Evolutionary conservation across 2,113 vertebrate species (phyloP).

Genomic region (Microcebus griseorufus): DNA sequence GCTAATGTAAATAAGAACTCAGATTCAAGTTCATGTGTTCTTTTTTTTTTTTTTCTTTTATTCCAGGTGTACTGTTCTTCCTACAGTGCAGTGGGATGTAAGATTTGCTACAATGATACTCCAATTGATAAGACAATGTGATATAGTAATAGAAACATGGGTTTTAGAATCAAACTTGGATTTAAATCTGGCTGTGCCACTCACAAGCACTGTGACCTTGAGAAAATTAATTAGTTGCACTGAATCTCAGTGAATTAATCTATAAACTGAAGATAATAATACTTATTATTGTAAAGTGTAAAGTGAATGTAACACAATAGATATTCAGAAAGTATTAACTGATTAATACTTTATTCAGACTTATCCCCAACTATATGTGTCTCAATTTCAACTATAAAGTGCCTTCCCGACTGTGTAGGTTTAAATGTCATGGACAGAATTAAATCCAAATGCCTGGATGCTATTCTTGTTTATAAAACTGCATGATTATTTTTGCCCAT

Average conservation of each 20-base stretch:
- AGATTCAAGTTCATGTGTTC: background rate
- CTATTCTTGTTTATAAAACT: background rate
- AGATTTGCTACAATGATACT: background rate
- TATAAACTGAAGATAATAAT: background rate
- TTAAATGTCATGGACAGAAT: slow-evolving; percentile 22
- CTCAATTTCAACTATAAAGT: background rate
- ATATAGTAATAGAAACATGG: background rate
- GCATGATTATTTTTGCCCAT: background rate
- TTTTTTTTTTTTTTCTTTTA: background rate
- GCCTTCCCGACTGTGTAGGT: background rate
- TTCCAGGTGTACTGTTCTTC: background rate
- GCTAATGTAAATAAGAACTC: background rate
- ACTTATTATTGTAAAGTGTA: background rate
- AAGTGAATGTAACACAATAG: background rate
- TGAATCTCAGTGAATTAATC: background rate
- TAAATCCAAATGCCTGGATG: background rate
- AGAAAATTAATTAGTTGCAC: background rate
- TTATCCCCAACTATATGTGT: background rate
- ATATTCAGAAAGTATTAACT: background rate
- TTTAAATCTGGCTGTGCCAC: background rate
- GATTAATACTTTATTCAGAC: background rate
- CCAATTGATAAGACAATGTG: background rate
- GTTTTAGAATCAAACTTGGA: background rate
- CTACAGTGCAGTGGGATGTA: background rate
- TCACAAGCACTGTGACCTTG: background rate